Evolutionary conservation across 2,888 invertebrate species (phyloP).

Genomic region (Catocala nupta): DNA sequence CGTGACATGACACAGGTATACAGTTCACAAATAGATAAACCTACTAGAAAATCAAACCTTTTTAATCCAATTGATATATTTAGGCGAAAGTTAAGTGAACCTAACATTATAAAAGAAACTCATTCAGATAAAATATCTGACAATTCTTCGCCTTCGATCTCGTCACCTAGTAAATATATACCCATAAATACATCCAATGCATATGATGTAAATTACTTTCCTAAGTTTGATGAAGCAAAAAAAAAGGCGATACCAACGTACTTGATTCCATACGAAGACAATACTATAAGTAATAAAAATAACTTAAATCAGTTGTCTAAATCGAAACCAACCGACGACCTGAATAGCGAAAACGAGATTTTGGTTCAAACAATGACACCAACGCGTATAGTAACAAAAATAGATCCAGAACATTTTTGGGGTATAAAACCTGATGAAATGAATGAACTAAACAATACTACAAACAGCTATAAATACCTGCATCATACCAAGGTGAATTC

Average conservation of each 20-base stretch:
- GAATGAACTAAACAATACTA: neutral
- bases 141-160: neutral
- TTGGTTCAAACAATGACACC: neutral
- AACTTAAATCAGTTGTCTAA: neutral
- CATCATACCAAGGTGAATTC: neutral
- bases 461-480: neutral
- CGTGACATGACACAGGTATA: neutral
- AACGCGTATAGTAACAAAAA: neutral
- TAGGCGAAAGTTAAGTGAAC: neutral
- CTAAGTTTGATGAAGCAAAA: no score
- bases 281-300: neutral
- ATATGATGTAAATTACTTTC: no score
- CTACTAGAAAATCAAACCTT: slow-evolving; percentile 3
- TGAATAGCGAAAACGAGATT: neutral
- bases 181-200: no score
- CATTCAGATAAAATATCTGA: neutral
- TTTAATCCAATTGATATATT: neutral
- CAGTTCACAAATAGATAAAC: slow-evolving; percentile 11
- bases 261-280: neutral
- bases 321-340: neutral
- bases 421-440: slow-evolving; percentile 8
- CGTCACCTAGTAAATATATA: neutral
- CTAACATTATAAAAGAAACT: neutral
- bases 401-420: neutral
- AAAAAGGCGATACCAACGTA: neutral